Percentiles rank a stretch among this genome's conserved stretches.
These are phyloP conservation scores for Tursiops truncatus DNA, from an alignment of 2,113 vertebrate genomes.

Conservation along the genomic window DNA sequence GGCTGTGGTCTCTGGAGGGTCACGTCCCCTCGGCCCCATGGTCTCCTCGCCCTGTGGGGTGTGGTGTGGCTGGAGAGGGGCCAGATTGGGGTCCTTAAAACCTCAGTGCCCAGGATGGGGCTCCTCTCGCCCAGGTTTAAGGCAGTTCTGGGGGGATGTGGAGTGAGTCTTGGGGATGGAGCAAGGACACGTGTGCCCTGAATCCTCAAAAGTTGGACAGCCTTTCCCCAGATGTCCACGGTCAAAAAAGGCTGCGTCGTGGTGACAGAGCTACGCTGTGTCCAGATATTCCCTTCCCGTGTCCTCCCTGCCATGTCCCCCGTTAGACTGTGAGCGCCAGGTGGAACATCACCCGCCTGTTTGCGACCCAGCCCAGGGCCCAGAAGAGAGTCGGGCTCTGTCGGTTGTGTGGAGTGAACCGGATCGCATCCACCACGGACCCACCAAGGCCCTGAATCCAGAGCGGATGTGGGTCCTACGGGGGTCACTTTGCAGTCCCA, in stretches of 20 bases:
- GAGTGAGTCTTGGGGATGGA: neutral
- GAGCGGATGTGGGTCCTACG: neutral
- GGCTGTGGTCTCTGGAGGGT: neutral
- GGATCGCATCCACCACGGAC: neutral
- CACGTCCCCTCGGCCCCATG: neutral
- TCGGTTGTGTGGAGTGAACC: neutral
- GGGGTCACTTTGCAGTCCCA: neutral
- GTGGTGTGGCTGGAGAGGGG: neutral
- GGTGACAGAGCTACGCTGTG: neutral
- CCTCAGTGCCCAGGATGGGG: neutral
- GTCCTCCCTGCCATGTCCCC: neutral
- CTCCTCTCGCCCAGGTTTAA: neutral
- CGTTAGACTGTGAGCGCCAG: neutral
- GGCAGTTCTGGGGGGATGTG: neutral
- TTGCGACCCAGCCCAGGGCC: neutral
- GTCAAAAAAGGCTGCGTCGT: neutral
- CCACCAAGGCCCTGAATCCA: neutral
- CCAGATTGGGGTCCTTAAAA: neutral
- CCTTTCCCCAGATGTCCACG: neutral
- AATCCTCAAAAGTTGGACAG: neutral
- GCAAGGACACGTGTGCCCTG: neutral
- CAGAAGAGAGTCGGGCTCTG: neutral
- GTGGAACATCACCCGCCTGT: rapidly evolving
- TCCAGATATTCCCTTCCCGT: neutral
- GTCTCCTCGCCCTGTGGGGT: neutral